Conservation (phyloP, 2,888 invertebrate genomes). For the Tipula helvola region DNA sequence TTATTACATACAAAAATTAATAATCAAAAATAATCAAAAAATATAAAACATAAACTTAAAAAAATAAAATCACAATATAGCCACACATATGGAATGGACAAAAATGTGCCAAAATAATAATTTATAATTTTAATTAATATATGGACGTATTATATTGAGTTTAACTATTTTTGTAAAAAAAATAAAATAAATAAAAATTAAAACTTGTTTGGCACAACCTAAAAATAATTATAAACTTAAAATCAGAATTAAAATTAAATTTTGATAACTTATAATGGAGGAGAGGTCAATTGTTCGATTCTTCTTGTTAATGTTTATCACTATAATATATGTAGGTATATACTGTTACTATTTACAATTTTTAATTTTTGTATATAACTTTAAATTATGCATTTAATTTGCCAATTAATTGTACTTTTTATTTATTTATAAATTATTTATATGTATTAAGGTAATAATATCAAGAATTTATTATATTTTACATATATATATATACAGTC, state of each 20-base stretch:
- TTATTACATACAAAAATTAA: not conserved
- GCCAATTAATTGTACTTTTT: constrained; percentile 4
- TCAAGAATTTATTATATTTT: not conserved
- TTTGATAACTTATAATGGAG: not conserved
- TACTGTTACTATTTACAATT: not conserved
- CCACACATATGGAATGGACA: not conserved
- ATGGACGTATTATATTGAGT: not conserved
- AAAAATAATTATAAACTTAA: not conserved
- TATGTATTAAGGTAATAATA: not conserved
- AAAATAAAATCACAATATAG: not conserved
- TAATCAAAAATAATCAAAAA: not conserved
- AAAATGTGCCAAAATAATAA: not conserved
- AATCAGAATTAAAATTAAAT: not conserved
- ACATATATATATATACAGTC: not conserved
- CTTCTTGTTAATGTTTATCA: not conserved
- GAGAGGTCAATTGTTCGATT: not conserved
- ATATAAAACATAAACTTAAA: not conserved
- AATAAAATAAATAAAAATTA: not conserved
- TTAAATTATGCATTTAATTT: not conserved
- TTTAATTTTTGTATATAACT: not conserved
- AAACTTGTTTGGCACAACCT: not conserved
- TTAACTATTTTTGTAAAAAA: not conserved
- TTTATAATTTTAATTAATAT: not conserved
- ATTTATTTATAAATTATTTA: not conserved
- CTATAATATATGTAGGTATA: not conserved